Evolutionary conservation across 2,797 vertebrate genomes (phyloP).

Genomic region (Typhlichthys eigenmanni): DNA sequence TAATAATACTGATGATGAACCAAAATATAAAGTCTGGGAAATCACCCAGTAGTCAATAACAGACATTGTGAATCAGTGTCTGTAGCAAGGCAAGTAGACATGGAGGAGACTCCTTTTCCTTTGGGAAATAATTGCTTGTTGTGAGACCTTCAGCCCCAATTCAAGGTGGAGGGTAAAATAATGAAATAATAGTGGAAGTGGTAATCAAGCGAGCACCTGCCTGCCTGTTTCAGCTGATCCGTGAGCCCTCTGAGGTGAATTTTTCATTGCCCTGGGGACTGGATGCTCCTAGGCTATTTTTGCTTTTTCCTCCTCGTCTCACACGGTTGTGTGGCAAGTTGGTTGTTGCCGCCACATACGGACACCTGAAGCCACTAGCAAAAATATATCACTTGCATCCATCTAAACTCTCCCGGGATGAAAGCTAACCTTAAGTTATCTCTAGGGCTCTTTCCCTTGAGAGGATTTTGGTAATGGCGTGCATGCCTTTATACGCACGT

Average conservation of each 20-base stretch:
- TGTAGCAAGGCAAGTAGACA: constrained; percentile 20
- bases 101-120: constrained; percentile 50
- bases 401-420: constrained; percentile 38
- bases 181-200: constrained; percentile 62
- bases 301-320: constrained; percentile 29
- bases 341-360: constrained; percentile 44
- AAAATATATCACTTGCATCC: constrained; percentile 31
- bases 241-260: constrained; percentile 51
- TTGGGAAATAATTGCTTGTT: constrained; percentile 66
- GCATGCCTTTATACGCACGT: constrained; percentile 23
- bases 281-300: constrained; percentile 49
- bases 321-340: constrained; percentile 32
- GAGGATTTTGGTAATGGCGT: constrained; percentile 33
- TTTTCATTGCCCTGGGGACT: constrained; percentile 68
- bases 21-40: constrained; percentile 25
- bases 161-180: constrained; percentile 72
- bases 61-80: constrained; percentile 33
- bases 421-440: constrained; percentile 38
- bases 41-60: constrained; percentile 43
- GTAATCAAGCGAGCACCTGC: constrained; percentile 67
- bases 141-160: constrained; percentile 64
- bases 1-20: constrained; percentile 17
- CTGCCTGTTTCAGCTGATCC: constrained; percentile 47
- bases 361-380: constrained; percentile 27
- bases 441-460: constrained; percentile 32